Base-by-base conservation (phyloP, 2,888 invertebrate genomes). In the Drosophila ezoana region DNA sequence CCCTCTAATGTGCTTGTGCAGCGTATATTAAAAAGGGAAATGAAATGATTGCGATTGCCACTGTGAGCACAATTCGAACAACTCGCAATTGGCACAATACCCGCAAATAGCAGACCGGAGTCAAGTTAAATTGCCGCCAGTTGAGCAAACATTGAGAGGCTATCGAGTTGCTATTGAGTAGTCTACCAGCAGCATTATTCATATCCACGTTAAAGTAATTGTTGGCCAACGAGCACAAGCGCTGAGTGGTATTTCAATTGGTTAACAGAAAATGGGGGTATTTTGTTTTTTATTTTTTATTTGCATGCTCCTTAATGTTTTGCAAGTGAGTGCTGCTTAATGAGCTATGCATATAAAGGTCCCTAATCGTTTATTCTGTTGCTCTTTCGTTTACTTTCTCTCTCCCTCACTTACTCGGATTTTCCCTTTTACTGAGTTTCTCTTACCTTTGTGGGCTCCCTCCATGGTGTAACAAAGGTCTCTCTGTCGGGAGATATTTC, bases 21-120 rank as follows among this genome's bases (percentile, higher is more conserved):
- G 81, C 88, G 84, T 83, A 86, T 85, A 87, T 87, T 87, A 86
- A 87, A 89, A 87, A 83, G 88, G 86, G 83, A 88, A 87, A 87
- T 87, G 88, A 83, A 89, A 83, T 89, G 88, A 87, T 86, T 89
- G 84, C 88, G 75, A 87, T 80, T 83, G 86, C 76, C 65, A 51
- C 76, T 70, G 60, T 63, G 68, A 58, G 72, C 72, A 68, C 59
- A 48, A 48, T 71, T 66, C 70, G 72, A 62, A n/a, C 51, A 75
- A 52, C 38, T 61, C 57, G 69, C 83, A 85, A 85, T 85, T 87
- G 87, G 87, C 86, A 86, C 87, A 86, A 83, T 87, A 84, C 71
- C 79, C 82, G 76, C 72, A 84, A 66, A 59, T 54, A 53, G 65
- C 70, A 70, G 75, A 66, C 28, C 72, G 81, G 61, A 76, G 64